These are phyloP conservation scores for Choloepus didactylus DNA, from an alignment of 2,797 vertebrate species.

Conservation along the genomic window DNA sequence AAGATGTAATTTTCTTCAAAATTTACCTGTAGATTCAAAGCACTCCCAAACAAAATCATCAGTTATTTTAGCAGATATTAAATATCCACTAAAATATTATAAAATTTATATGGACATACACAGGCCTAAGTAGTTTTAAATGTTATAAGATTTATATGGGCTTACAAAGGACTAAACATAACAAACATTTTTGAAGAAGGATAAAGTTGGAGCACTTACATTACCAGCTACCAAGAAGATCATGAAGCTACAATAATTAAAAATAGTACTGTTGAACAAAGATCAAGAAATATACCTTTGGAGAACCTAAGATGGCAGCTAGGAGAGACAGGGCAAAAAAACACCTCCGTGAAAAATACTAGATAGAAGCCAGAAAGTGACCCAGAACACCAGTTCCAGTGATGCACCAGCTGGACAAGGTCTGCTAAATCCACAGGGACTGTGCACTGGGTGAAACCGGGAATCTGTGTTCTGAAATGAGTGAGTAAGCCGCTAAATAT, in stretches of 20 bases:
- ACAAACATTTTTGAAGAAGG: not conserved
- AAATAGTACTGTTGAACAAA: not conserved
- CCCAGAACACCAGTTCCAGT: too few species aligned
- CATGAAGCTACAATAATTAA: not conserved
- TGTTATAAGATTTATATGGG: too few species aligned
- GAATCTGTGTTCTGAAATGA: too few species aligned
- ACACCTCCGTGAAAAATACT: too few species aligned
- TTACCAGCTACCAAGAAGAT: not conserved
- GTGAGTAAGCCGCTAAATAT: too few species aligned
- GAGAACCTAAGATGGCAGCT: too few species aligned
- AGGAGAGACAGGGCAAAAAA: too few species aligned
- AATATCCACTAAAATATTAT: too few species aligned
- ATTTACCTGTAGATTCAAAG: not conserved
- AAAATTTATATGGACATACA: not conserved
- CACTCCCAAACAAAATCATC: not conserved
- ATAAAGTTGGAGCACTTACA: not conserved
- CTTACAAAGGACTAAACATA: not conserved
- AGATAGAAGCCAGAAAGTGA: too few species aligned
- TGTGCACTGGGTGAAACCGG: too few species aligned
- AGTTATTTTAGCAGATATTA: not conserved
- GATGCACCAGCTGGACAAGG: too few species aligned
- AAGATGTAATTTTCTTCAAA: not conserved
- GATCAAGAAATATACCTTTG: not conserved
- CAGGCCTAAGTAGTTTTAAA: not conserved
- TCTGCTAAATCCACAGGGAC: too few species aligned